A percentile compares a stretch with the other conserved stretches of the same genome.
These are phyloP conservation scores for Episyrphus balteatus DNA, from an alignment of 1,140 invertebrate species.

Conservation along the genomic window DNA sequence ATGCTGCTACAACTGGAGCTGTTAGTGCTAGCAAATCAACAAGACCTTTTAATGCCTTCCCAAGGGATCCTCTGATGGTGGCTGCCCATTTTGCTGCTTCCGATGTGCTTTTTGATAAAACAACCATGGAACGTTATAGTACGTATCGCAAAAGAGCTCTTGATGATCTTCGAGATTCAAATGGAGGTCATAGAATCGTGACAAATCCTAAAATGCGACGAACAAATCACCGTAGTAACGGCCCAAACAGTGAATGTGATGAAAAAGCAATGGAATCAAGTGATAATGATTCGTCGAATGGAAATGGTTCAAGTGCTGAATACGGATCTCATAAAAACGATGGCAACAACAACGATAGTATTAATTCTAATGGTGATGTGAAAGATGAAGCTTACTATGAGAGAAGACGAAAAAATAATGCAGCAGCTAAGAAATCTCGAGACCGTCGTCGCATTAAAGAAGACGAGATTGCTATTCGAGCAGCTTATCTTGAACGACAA, in stretches of 20 bases:
- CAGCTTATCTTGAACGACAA: slow-evolving; percentile 75
- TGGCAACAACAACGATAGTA: neutral
- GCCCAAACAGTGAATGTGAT: slow-evolving; percentile 10
- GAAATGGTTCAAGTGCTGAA: slow-evolving; percentile 15
- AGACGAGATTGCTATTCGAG: slow-evolving; percentile 81
- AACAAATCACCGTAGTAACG: slow-evolving; percentile 26
- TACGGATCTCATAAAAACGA: neutral
- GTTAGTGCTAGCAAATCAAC: slow-evolving; percentile 19
- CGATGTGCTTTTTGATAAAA: slow-evolving; percentile 39
- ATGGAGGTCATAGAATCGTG: slow-evolving; percentile 40
- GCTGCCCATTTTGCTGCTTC: slow-evolving; percentile 38
- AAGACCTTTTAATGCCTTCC: slow-evolving; percentile 61
- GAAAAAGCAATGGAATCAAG: slow-evolving; percentile 25
- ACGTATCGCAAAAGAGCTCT: slow-evolving; percentile 56
- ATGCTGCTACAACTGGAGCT: neutral
- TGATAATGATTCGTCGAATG: slow-evolving; percentile 29
- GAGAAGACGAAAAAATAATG: slow-evolving; percentile 84
- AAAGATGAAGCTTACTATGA: slow-evolving; percentile 82
- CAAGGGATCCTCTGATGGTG: slow-evolving; percentile 51
- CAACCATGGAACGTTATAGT: slow-evolving; percentile 49
- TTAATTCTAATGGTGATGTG: slow-evolving; percentile 18
- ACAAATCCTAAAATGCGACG: slow-evolving; percentile 58
- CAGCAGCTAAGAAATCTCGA: slow-evolving; percentile 86
- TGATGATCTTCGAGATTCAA: slow-evolving; percentile 48
- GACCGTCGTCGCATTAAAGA: slow-evolving; percentile 83